phyloP scores from a whole-genome alignment of 1,140 invertebrate genomes.

The Anoplophora glabripennis region DNA sequence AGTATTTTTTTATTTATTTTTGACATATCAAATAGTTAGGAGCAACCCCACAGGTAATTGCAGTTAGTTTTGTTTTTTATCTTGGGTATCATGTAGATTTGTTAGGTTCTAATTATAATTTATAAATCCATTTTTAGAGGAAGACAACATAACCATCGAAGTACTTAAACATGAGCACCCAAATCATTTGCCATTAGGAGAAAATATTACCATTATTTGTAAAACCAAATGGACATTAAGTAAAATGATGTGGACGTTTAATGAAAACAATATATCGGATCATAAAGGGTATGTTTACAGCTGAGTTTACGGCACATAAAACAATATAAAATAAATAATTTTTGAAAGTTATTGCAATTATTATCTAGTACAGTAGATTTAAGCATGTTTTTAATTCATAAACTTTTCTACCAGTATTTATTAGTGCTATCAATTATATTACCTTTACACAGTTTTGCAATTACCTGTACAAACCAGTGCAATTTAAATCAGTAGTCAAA shows the following conservation, averaged over 20 bases:
- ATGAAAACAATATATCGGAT: constrained; percentile 50
- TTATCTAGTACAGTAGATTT: too few relatives aligned
- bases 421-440: background rate
- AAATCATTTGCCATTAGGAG: constrained; percentile 43
- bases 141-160: constrained; percentile 37
- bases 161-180: constrained; percentile 39
- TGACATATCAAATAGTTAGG: constrained; percentile 29
- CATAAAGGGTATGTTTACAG: constrained; percentile 43
- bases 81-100: background rate
- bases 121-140: constrained; percentile 18
- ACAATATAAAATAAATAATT: too few relatives aligned
- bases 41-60: constrained; percentile 34
- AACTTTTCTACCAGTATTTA: background rate
- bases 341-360: too few relatives aligned
- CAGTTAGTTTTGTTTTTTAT: too few relatives aligned
- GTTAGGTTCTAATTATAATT: background rate
- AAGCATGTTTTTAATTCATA: background rate
- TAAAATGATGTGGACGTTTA: constrained; percentile 49
- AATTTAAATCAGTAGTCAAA: too few relatives aligned
- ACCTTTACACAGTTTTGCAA: background rate
- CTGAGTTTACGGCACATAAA: background rate
- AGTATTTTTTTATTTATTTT: constrained; percentile 37
- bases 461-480: too few relatives aligned
- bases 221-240: constrained; percentile 45
- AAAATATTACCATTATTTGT: constrained; percentile 52